These are phyloP conservation scores for Sipha flava DNA, from an alignment of 1,140 invertebrate species.

Conservation along the genomic window DNA sequence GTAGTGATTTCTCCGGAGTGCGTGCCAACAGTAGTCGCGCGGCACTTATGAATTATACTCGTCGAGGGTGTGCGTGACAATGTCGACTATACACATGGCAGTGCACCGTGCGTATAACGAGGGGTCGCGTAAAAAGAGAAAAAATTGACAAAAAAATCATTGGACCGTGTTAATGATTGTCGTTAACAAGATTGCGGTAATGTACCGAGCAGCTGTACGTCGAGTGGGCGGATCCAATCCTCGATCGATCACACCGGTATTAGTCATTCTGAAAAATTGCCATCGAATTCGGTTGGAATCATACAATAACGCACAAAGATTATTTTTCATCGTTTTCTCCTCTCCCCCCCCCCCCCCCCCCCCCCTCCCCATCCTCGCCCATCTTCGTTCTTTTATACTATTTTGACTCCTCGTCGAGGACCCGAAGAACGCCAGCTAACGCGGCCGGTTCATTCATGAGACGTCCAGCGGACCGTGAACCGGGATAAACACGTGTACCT, in stretches of 20 bases:
- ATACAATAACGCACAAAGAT: not conserved
- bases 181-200: constrained; percentile 30
- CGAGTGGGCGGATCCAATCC: not conserved
- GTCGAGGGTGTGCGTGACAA: not conserved
- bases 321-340: not conserved
- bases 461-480: not conserved
- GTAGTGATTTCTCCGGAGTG: constrained; percentile 3
- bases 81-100: not conserved
- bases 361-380: no score
- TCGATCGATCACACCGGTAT: constrained; percentile 14
- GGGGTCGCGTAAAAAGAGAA: not conserved
- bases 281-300: constrained; percentile 23
- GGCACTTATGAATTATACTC: not conserved
- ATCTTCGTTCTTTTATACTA: not conserved
- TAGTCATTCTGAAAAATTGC: constrained; percentile 13
- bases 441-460: not conserved
- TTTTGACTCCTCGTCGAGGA: not conserved
- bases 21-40: not conserved
- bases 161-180: constrained; percentile 31
- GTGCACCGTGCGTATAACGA: no score
- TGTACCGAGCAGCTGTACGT: constrained; percentile 13
- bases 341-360: no score
- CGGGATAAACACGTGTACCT: not conserved
- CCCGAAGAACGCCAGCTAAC: not conserved
- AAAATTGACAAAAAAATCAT: constrained; percentile 27